Evolutionary conservation across 1,140 invertebrate genomes (phyloP).

Genomic region (Drosophila virilis): DNA sequence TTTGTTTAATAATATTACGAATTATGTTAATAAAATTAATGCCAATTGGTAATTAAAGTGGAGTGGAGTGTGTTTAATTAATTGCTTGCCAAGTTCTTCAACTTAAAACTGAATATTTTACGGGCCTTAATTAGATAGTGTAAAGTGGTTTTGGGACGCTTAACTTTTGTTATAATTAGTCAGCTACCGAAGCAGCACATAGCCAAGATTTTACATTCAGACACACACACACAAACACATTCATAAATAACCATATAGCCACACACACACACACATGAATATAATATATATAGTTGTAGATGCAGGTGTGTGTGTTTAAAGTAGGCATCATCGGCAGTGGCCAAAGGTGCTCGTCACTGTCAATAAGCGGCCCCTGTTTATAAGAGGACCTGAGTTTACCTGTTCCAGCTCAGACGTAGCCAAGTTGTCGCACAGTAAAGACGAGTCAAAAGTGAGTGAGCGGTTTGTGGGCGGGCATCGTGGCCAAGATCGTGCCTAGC

Average conservation of each 20-base stretch:
- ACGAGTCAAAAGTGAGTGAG: conserved; percentile 44
- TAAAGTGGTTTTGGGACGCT: not conserved
- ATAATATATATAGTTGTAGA: not conserved
- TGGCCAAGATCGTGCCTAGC: conserved; percentile 6
- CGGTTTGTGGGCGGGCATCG: not conserved
- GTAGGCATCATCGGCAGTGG: conserved; percentile 18
- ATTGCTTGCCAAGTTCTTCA: not conserved
- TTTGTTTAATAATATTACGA: conserved; percentile 45
- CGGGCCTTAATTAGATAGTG: not conserved
- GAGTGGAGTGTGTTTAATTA: not conserved
- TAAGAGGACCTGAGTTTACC: conserved; percentile 67
- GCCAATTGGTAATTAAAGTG: not conserved
- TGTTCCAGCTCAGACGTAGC: conserved; percentile 64
- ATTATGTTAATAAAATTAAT: conserved; percentile 35
- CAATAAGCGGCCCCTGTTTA: conserved; percentile 42
- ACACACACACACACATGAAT: too few species aligned
- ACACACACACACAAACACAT: not conserved
- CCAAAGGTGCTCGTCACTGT: conserved; percentile 35
- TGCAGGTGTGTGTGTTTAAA: not conserved
- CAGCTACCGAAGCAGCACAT: conserved; percentile 1
- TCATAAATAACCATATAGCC: too few species aligned
- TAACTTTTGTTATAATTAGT: conserved; percentile 31
- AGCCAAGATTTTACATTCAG: not conserved
- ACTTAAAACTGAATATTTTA: conserved; percentile 5
- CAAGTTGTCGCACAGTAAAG: conserved; percentile 54